These are phyloP conservation scores for Tolypeutes matacus DNA, from an alignment of 2,797 vertebrate species.

Conservation along the genomic window DNA sequence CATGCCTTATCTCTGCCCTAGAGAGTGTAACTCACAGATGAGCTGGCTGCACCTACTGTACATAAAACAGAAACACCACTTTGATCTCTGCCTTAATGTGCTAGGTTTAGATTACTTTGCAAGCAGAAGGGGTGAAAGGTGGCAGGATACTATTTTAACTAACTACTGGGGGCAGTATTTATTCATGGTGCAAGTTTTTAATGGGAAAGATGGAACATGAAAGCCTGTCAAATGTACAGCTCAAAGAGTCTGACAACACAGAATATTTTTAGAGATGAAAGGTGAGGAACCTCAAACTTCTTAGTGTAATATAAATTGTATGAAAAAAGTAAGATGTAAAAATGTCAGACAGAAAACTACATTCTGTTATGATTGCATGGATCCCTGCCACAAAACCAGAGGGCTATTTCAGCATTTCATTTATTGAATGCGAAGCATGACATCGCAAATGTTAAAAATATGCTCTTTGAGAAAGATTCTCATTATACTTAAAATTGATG, in stretches of 20 bases:
- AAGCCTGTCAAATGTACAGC: slow-evolving; percentile 79
- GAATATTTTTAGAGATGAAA: slow-evolving; percentile 82
- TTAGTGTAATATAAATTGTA: slow-evolving; percentile 73
- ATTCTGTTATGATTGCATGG: neutral
- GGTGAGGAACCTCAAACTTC: slow-evolving; percentile 75
- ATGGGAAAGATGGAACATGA: slow-evolving; percentile 81
- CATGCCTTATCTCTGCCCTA: slow-evolving; percentile 87
- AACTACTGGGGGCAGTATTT: slow-evolving; percentile 85
- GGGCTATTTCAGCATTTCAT: neutral
- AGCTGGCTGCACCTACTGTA: slow-evolving; percentile 83
- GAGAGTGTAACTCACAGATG: slow-evolving; percentile 83
- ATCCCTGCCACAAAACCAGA: slow-evolving; percentile 32
- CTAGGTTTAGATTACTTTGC: slow-evolving; percentile 88
- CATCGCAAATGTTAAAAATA: neutral
- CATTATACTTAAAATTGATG: slow-evolving; percentile 30
- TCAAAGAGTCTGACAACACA: slow-evolving; percentile 78
- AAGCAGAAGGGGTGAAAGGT: slow-evolving; percentile 86
- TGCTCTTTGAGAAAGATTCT: slow-evolving; percentile 33
- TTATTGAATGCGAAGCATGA: slow-evolving; percentile 1
- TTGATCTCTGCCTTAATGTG: slow-evolving; percentile 89
- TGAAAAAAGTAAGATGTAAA: slow-evolving; percentile 60
- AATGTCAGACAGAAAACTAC: slow-evolving; percentile 56
- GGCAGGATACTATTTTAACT: slow-evolving; percentile 87
- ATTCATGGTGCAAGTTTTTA: slow-evolving; percentile 86
- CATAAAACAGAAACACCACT: slow-evolving; percentile 85